phyloP scores from a whole-genome alignment of 2,113 vertebrate species.

The Neomonachus schauinslandi region DNA sequence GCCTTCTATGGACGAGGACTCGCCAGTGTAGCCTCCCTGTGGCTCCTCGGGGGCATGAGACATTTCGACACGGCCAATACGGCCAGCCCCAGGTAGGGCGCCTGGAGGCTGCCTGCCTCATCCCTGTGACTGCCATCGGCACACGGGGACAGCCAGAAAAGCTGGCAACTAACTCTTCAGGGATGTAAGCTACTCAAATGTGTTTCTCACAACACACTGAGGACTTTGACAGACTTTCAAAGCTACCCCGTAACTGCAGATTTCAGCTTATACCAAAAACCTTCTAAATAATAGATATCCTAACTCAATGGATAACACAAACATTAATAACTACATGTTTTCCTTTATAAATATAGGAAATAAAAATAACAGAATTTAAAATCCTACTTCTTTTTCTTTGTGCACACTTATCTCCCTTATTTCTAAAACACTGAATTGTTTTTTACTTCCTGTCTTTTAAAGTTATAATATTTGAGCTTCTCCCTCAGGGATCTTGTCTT shows the following conservation, averaged over 20 bases:
- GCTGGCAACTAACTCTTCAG: neutral
- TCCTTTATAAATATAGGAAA: neutral
- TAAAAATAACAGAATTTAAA: neutral
- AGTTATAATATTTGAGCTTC: neutral
- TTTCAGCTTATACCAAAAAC: neutral
- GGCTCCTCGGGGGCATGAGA: neutral
- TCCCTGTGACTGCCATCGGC: accelerated
- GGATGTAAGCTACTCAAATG: accelerated
- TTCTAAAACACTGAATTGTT: no score
- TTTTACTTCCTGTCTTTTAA: neutral
- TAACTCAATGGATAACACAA: neutral
- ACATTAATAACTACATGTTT: neutral
- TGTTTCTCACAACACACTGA: neutral
- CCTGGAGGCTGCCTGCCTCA: accelerated
- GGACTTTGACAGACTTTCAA: neutral
- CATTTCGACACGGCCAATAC: no score
- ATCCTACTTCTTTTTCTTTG: neutral
- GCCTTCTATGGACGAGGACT: neutral
- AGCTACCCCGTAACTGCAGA: neutral
- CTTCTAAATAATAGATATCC: neutral
- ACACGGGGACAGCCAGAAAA: neutral
- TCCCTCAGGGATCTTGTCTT: neutral
- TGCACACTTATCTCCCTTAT: no score
- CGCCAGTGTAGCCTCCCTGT: accelerated
- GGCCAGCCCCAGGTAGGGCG: accelerated